Evolutionary conservation across 2,113 vertebrate genomes (phyloP), one percentile per base, ranked within the genome.

Genomic region (Vulpes vulpes): DNA sequence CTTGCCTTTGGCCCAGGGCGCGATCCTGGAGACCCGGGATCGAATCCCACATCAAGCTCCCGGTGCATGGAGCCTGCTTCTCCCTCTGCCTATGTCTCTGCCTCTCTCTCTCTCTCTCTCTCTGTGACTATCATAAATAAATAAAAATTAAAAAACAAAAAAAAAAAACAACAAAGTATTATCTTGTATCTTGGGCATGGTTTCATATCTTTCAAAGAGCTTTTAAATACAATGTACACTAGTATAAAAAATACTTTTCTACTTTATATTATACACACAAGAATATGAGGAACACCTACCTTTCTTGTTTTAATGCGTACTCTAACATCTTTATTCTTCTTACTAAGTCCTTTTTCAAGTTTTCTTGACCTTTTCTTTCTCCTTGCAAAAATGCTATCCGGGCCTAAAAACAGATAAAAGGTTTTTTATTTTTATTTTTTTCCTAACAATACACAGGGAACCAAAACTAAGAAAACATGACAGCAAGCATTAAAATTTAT

Each of bases 291-390:
- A 25, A 95, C 49, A 99, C 99, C 91, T 98, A 99, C 99, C 99
- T 99, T 99, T 99, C 99, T 99, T 99, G 99, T 98, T 99, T 99
- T 99, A 99, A 99, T 98, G 99, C 99, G 97, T 99, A 99, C 98
- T 99, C 99, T 99, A 99, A 99, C 99, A 99, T 99, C 98, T 99
- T 99, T 99, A 99, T 99, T 99, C 99, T 99, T 99, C 99, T 99
- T 97, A 99, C 99, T 99, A 99, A 99, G 98, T 99, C 99, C 97
- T 99, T 99, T 99, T 99, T 99, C 98, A 99, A 99, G 98, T 99
- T 99, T 99, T 99, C 99, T 99, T 99, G 99, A 98, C 99, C 99
- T 98, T 99, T 99, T 98, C 99, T 99, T 99, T 99, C 99, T 53
- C 99, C 99, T 99, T 99, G 99, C 96, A 99, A 99, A 99, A 99